These are phyloP conservation scores for Drosophila anomalata DNA, from an alignment of 2,888 invertebrate genomes.

Conservation along the genomic window DNA sequence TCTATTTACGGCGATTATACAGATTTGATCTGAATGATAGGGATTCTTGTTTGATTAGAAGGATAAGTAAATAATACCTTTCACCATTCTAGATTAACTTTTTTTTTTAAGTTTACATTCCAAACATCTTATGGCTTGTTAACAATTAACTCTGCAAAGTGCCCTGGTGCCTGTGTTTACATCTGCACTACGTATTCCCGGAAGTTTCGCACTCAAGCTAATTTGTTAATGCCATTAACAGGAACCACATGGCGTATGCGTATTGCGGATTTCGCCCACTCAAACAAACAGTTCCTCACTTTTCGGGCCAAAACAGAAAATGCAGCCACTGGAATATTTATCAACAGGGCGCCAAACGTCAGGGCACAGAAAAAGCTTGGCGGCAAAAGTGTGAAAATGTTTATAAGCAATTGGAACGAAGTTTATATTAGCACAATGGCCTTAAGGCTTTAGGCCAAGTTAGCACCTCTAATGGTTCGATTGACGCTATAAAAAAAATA, in stretches of 20 bases:
- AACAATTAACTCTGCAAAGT: slow-evolving; percentile 11
- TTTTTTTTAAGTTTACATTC: slow-evolving; percentile 19
- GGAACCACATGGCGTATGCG: slow-evolving; percentile 73
- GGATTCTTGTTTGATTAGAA: too few species aligned
- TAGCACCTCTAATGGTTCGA: slow-evolving; percentile 42
- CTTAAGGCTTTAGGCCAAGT: slow-evolving; percentile 23
- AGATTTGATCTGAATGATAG: not conserved
- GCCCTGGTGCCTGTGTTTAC: slow-evolving; percentile 34
- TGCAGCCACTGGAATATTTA: slow-evolving; percentile 57
- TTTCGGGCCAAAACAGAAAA: slow-evolving; percentile 19
- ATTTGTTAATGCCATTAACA: slow-evolving; percentile 45
- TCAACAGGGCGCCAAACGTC: slow-evolving; percentile 28
- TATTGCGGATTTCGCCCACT: slow-evolving; percentile 51
- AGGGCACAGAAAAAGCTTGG: slow-evolving; percentile 7
- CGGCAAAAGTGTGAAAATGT: slow-evolving; percentile 31
- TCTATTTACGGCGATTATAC: not conserved
- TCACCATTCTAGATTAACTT: not conserved
- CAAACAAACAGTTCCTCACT: slow-evolving; percentile 40
- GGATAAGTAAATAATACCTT: too few species aligned
- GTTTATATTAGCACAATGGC: slow-evolving; percentile 34
- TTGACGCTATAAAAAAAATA: slow-evolving; percentile 36
- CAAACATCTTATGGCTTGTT: slow-evolving; percentile 8
- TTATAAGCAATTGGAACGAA: slow-evolving; percentile 29
- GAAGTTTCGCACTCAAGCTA: slow-evolving; percentile 50
- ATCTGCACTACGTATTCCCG: slow-evolving; percentile 32